These are phyloP conservation scores for Gambusia yucatana DNA, from an alignment of 2,797 vertebrate genomes.

Conservation along the genomic window DNA sequence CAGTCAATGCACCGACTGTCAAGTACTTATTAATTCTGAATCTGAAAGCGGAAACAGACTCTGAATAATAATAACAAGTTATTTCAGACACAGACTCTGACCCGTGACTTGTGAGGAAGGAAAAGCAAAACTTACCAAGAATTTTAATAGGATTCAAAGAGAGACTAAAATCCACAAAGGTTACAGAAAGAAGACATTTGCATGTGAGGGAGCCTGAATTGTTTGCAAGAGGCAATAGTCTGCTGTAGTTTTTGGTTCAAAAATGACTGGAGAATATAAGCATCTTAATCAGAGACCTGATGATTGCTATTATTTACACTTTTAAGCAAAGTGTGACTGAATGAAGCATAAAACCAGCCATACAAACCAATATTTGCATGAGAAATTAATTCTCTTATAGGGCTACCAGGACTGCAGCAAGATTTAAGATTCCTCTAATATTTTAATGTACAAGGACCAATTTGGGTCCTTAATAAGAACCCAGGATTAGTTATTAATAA, in stretches of 20 bases:
- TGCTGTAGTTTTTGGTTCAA: slow-evolving; percentile 17
- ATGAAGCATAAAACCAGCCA: slow-evolving; percentile 3
- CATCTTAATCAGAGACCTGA: not conserved
- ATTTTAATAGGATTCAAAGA: slow-evolving; percentile 53
- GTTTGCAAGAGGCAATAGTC: slow-evolving; percentile 47
- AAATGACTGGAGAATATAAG: not conserved
- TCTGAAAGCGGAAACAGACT: slow-evolving; percentile 42
- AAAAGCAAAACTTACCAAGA: slow-evolving; percentile 41
- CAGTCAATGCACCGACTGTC: slow-evolving; percentile 21
- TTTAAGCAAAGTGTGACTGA: not conserved
- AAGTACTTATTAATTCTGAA: slow-evolving; percentile 60
- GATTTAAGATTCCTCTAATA: not conserved
- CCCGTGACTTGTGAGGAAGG: slow-evolving; percentile 58
- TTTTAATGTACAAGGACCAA: not conserved
- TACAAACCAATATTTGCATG: slow-evolving; percentile 19
- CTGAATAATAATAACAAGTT: slow-evolving; percentile 47
- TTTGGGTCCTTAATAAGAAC: not conserved
- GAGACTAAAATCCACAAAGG: slow-evolving; percentile 26
- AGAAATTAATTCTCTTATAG: not conserved
- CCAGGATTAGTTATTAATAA: not conserved
- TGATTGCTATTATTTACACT: not conserved
- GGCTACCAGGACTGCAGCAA: not conserved
- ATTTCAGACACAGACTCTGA: slow-evolving; percentile 50
- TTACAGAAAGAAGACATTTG: slow-evolving; percentile 39
- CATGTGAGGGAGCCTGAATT: slow-evolving; percentile 34